A percentile compares a stretch with the other conserved stretches of the same genome.
These are phyloP conservation scores for Musca vetustissima DNA, from an alignment of 1,140 invertebrate genomes.

Conservation along the genomic window DNA sequence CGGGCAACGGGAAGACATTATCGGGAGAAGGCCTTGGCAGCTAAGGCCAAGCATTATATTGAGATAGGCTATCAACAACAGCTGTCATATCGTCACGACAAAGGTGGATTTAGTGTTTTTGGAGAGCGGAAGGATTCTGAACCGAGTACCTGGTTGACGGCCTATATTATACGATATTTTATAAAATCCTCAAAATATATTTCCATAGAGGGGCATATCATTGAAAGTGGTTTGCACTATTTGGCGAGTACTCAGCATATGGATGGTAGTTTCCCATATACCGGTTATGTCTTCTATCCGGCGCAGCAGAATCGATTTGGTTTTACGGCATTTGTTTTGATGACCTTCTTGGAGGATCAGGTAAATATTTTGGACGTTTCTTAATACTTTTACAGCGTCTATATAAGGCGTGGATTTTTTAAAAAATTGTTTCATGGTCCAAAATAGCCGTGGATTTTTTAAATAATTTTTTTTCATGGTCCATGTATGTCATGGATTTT, in stretches of 20 bases:
- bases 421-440: too few relatives aligned
- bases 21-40: slow-evolving; percentile 70
- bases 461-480: too few relatives aligned
- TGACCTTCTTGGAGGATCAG: neutral
- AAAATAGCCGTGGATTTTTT: too few relatives aligned
- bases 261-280: slow-evolving; percentile 2
- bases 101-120: slow-evolving; percentile 95
- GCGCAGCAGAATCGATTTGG: neutral
- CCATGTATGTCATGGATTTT: too few relatives aligned
- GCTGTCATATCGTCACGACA: slow-evolving; percentile 82
- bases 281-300: neutral
- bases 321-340: neutral
- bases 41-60: slow-evolving; percentile 73
- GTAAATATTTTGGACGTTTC: too few relatives aligned
- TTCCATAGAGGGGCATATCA: neutral
- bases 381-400: too few relatives aligned
- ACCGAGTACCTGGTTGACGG: slow-evolving; percentile 83
- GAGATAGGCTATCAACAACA: slow-evolving; percentile 85
- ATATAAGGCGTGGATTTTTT: too few relatives aligned
- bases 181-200: neutral
- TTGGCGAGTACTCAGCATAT: neutral
- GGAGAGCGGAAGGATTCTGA: slow-evolving; percentile 62
- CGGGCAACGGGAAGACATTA: slow-evolving; percentile 35
- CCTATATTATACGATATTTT: slow-evolving; percentile 75
- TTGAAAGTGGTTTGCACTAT: neutral